Evolutionary conservation across 2,888 invertebrate genomes (phyloP).

Genomic region (Yponomeuta sedellus): DNA sequence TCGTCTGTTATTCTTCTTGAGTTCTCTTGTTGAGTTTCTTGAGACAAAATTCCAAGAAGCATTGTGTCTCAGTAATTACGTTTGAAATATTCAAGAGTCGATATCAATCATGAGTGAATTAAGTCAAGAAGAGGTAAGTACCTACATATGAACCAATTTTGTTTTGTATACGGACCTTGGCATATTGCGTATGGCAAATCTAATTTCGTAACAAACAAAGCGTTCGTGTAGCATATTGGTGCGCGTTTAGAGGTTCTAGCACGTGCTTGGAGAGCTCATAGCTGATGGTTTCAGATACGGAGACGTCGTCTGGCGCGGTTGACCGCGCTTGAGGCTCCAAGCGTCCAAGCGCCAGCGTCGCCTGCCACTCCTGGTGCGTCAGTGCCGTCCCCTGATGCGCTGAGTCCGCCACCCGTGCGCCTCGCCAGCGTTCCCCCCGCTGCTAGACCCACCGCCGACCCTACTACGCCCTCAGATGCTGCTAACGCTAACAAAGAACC

Average conservation of each 20-base stretch:
- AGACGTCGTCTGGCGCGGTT: constrained; percentile 84
- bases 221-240: constrained; percentile 50
- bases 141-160: constrained; percentile 33
- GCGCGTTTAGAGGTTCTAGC: constrained; percentile 43
- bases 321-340: constrained; percentile 70
- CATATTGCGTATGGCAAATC: constrained; percentile 67
- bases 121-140: constrained; percentile 91
- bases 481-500: constrained; percentile 56
- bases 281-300: constrained; percentile 79
- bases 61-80: constrained; percentile 37
- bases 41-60: constrained; percentile 46
- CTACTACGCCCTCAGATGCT: constrained; percentile 44
- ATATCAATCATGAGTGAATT: constrained; percentile 84
- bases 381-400: constrained; percentile 8
- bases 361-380: constrained; percentile 63
- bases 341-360: constrained; percentile 46
- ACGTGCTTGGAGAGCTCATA: constrained; percentile 42
- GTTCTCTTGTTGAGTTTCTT: constrained; percentile 49
- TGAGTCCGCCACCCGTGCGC: constrained; percentile 43
- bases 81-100: constrained; percentile 34
- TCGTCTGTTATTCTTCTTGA: constrained; percentile 57
- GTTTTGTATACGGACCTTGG: constrained; percentile 61
- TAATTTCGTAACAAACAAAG: constrained; percentile 77
- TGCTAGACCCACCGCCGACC: constrained; percentile 45
- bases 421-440: constrained; percentile 41